Conservation (phyloP, 2,888 invertebrate genomes). For the Steinernema carpocapsae region DNA sequence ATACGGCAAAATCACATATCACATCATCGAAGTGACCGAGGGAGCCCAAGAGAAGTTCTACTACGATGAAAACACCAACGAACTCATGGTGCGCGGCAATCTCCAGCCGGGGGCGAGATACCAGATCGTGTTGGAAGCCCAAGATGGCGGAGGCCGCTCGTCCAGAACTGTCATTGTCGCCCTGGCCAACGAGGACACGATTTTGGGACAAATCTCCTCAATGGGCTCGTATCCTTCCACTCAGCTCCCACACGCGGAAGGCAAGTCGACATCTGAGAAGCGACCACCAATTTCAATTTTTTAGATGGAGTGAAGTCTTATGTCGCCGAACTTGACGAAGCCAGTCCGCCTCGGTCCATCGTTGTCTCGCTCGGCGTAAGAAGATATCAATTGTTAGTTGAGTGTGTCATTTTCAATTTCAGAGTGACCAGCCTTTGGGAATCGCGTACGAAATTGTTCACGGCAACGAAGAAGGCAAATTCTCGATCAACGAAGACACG, state of each 20-base stretch:
- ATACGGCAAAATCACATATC: conserved; percentile 57
- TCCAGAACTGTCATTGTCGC: conserved; percentile 52
- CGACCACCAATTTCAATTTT: background rate
- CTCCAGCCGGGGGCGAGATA: conserved; percentile 61
- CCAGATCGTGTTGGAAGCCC: conserved; percentile 54
- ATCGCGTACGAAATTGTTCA: conserved; percentile 60
- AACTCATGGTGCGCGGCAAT: conserved; percentile 58
- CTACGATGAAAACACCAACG: conserved; percentile 60
- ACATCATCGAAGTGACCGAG: conserved; percentile 62
- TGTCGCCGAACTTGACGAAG: conserved; percentile 64
- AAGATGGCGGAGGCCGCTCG: conserved; percentile 48
- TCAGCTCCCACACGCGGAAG: conserved; percentile 12
- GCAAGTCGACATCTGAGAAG: background rate
- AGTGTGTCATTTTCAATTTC: conserved; percentile 10
- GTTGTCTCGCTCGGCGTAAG: conserved; percentile 63
- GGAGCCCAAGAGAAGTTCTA: conserved; percentile 59
- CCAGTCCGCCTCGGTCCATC: conserved; percentile 63
- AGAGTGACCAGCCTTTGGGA: conserved; percentile 40
- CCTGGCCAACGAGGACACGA: conserved; percentile 33
- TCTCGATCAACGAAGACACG: conserved; percentile 57
- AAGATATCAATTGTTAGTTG: background rate
- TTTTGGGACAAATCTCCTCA: conserved; percentile 21
- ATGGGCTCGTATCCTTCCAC: conserved; percentile 36
- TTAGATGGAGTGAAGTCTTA: conserved; percentile 56
- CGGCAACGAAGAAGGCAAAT: conserved; percentile 65